Evolutionary conservation across 2,113 vertebrate species (phyloP).

Genomic region (Strigops habroptila): DNA sequence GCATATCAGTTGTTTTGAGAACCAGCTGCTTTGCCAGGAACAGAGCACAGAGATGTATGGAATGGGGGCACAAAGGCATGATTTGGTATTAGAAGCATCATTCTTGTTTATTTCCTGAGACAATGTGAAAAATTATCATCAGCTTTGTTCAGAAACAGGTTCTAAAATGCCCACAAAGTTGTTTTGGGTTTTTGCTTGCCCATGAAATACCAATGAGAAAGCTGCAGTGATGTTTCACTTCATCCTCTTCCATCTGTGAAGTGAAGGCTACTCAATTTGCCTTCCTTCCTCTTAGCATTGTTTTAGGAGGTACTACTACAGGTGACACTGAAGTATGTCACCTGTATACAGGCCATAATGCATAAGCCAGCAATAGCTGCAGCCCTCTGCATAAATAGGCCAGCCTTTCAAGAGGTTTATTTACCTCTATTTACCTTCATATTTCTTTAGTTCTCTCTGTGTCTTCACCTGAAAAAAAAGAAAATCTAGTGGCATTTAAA

Average conservation of each 20-base stretch:
- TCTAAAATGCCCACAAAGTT: neutral
- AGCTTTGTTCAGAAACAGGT: neutral
- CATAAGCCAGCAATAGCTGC: neutral
- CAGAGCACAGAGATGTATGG: neutral
- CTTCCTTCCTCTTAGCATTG: neutral
- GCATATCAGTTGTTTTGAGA: neutral
- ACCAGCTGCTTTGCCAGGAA: neutral
- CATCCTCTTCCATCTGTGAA: neutral
- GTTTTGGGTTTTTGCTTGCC: neutral
- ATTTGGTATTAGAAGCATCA: neutral
- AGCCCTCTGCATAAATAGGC: neutral
- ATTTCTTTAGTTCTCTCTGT: conserved; percentile 8
- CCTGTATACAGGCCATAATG: neutral
- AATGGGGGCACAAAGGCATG: neutral
- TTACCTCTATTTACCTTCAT: conserved; percentile 14
- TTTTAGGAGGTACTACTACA: neutral
- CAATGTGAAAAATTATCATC: neutral
- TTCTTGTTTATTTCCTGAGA: neutral
- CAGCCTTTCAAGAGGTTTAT: neutral
- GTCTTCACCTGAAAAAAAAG: neutral
- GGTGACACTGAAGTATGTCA: neutral
- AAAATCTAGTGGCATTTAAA: neutral
- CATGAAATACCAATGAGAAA: neutral
- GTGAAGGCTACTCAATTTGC: neutral
- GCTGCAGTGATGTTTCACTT: neutral